Conservation (phyloP, 1,140 invertebrate genomes). For the Zaprionus davidi region DNA sequence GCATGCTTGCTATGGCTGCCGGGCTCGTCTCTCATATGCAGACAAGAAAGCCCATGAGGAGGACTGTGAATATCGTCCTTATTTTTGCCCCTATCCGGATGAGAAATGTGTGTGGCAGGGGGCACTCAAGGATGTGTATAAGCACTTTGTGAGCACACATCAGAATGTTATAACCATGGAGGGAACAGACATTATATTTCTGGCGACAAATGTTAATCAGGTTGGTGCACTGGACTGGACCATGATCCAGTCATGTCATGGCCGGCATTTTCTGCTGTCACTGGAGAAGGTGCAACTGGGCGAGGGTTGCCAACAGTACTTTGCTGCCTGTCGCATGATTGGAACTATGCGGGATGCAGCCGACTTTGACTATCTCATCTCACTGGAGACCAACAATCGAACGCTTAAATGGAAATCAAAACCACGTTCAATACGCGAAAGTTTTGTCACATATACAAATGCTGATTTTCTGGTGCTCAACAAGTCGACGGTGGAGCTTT, state of each 20-base stretch:
- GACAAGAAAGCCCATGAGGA: constrained; percentile 99
- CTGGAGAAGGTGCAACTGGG: constrained; percentile 99
- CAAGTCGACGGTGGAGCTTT: constrained; percentile 97
- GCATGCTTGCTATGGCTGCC: constrained; percentile 97
- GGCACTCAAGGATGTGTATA: constrained; percentile 96
- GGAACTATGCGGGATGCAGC: constrained; percentile 99
- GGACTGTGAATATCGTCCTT: constrained; percentile 97
- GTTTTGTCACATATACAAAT: constrained; percentile 97
- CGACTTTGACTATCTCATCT: constrained; percentile 98
- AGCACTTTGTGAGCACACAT: constrained; percentile 97
- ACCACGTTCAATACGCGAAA: constrained; percentile 98
- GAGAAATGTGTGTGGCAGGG: constrained; percentile 99
- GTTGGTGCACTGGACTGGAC: constrained; percentile 99
- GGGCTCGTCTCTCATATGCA: constrained; percentile 93
- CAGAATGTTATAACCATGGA: constrained; percentile 99
- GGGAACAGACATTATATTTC: constrained; percentile 99
- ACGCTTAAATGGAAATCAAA: constrained; percentile 99
- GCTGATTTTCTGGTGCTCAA: constrained; percentile 99
- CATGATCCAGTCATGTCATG: constrained; percentile 99
- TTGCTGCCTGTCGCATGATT: constrained; percentile 99
- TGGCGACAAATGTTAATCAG: constrained; percentile 99
- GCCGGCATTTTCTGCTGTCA: constrained; percentile 99
- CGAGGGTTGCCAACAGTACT: constrained; percentile 99
- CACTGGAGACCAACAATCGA: constrained; percentile 96
- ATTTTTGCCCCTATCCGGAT: constrained; percentile 99